A percentile compares a stretch with the other conserved stretches of the same genome.
These are phyloP conservation scores for Cantharis lateralis DNA, from an alignment of 2,888 invertebrate species.

Conservation along the genomic window DNA sequence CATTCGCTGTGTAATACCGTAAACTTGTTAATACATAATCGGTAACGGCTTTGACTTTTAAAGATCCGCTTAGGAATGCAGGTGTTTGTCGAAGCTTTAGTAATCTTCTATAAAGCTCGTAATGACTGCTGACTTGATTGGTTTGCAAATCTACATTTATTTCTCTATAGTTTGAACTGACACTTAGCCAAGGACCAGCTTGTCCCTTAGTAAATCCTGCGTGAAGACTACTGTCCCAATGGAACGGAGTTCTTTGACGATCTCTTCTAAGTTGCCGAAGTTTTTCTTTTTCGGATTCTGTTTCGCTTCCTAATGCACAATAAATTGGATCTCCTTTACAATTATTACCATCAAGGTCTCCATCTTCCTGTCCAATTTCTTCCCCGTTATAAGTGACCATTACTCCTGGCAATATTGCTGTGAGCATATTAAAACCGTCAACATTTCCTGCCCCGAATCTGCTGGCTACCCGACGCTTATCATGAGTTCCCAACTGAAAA, in stretches of 20 bases:
- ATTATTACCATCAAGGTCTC: neutral
- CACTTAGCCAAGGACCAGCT: constrained; percentile 70
- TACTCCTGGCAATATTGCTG: neutral
- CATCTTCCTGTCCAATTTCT: neutral
- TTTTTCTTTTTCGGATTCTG: constrained; percentile 54
- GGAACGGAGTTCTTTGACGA: constrained; percentile 79
- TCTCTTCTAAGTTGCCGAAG: constrained; percentile 68
- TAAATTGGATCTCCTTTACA: neutral
- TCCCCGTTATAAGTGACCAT: neutral
- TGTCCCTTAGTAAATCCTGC: constrained; percentile 60
- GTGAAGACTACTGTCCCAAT: constrained; percentile 68
- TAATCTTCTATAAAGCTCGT: constrained; percentile 62
- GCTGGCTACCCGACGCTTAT: neutral
- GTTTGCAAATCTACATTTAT: constrained; percentile 65
- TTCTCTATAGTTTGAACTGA: constrained; percentile 63
- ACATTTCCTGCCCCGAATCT: neutral
- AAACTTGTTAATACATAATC: constrained; percentile 20
- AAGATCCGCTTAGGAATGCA: neutral
- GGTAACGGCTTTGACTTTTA: neutral
- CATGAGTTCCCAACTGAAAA: neutral
- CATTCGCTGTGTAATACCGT: constrained; percentile 14
- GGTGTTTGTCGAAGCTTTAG: neutral
- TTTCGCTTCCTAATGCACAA: neutral
- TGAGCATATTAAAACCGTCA: neutral
- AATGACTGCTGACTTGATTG: constrained; percentile 59